A percentile compares a stretch with the other conserved stretches of the same genome.
Evolutionary conservation across 2,113 vertebrate species (phyloP).

Genomic region (Solea senegalensis): DNA sequence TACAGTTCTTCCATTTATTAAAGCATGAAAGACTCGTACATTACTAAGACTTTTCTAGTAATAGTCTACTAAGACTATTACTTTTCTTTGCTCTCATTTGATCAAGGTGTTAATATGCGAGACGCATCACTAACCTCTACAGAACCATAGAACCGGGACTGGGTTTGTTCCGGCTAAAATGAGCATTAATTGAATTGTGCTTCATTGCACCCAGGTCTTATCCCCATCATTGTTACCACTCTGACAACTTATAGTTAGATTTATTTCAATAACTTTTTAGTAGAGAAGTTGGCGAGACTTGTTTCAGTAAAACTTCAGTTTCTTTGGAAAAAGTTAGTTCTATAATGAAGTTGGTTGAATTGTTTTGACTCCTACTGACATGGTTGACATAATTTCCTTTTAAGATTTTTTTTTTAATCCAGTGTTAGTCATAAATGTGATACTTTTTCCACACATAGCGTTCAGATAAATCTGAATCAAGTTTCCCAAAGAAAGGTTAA

Average conservation of each 20-base stretch:
- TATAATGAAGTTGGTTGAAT: too few species aligned
- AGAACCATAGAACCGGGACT: background rate
- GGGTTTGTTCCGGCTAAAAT: background rate
- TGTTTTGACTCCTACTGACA: background rate
- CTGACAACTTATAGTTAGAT: background rate
- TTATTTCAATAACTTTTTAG: too few species aligned
- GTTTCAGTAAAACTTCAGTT: too few species aligned
- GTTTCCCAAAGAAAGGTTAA: background rate
- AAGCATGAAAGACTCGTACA: conserved; percentile 13
- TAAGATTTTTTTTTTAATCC: too few species aligned
- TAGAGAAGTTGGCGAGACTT: too few species aligned
- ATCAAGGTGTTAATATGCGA: background rate
- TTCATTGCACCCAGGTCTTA: background rate
- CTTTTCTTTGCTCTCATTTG: background rate
- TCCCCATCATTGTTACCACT: background rate
- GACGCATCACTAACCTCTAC: background rate
- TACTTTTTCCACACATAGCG: background rate
- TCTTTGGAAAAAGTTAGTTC: too few species aligned
- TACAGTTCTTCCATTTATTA: conserved; percentile 30
- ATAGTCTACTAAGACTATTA: too few species aligned
- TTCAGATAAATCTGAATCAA: background rate
- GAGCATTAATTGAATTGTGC: background rate
- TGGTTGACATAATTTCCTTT: background rate
- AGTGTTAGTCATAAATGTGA: too few species aligned
- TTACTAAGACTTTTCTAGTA: background rate